Conservation (phyloP, 2,113 vertebrate genomes). For the Leucoraja erinaceus region DNA sequence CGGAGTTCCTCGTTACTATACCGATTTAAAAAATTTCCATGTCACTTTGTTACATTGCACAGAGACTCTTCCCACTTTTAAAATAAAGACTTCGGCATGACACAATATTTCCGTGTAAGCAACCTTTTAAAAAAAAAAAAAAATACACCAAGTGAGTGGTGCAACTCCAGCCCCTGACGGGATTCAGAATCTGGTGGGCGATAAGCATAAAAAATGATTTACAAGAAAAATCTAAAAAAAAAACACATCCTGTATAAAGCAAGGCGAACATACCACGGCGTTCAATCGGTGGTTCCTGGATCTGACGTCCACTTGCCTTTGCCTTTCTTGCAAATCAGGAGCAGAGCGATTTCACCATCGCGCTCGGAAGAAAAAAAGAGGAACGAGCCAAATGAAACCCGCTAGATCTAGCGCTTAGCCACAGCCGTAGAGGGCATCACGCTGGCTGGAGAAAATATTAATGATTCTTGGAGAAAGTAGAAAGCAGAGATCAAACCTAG, state of each 20-base stretch:
- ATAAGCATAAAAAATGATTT: background rate
- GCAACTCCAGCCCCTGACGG: background rate
- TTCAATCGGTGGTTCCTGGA: background rate
- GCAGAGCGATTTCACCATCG: conserved; percentile 20
- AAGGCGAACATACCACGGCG: conserved; percentile 12
- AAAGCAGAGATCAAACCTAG: conserved; percentile 23
- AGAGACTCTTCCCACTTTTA: background rate
- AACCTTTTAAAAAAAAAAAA: background rate
- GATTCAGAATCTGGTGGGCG: background rate
- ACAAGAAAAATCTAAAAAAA: background rate
- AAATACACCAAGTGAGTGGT: background rate
- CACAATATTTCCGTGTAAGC: background rate
- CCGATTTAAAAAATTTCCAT: background rate
- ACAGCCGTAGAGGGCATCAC: background rate
- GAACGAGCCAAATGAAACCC: conserved; percentile 21
- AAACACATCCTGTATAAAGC: background rate
- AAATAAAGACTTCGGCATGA: background rate
- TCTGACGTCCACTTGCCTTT: conserved; percentile 25
- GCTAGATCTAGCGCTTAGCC: conserved; percentile 23
- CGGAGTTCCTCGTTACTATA: background rate
- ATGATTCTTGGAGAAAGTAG: conserved; percentile 3
- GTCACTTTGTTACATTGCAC: background rate
- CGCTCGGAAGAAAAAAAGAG: background rate
- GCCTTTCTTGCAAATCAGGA: conserved; percentile 28
- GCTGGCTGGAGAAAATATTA: background rate